Percentiles rank a stretch among this genome's conserved stretches.
phyloP scores from a whole-genome alignment of 2,113 vertebrate genomes.

The Anser brachyrhynchus region DNA sequence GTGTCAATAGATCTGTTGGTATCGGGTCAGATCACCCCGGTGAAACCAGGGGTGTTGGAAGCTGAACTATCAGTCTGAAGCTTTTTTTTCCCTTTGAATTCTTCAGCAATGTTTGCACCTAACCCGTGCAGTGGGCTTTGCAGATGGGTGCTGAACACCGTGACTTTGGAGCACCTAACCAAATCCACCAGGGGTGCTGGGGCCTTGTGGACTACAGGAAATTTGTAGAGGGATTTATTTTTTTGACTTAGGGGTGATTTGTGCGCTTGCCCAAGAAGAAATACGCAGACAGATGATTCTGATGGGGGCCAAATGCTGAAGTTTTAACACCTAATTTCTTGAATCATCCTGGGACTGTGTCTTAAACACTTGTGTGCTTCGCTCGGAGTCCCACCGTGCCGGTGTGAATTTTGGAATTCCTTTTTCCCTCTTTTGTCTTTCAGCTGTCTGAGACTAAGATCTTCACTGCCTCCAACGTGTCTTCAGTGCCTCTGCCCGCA shows the following conservation, averaged over 20 bases:
- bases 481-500: slow-evolving; percentile 87
- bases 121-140: not conserved
- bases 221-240: not conserved
- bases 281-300: not conserved
- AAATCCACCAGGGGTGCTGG: not conserved
- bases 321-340: not conserved
- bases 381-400: not conserved
- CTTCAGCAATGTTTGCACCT: too few species aligned
- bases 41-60: not conserved
- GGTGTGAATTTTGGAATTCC: not conserved
- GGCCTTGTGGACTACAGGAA: not conserved
- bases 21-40: not conserved
- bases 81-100: not conserved
- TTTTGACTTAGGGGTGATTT: not conserved
- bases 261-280: not conserved
- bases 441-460: slow-evolving; percentile 99
- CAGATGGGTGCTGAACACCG: not conserved
- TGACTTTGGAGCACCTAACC: not conserved
- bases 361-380: not conserved
- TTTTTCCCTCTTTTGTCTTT: not conserved
- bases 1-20: not conserved
- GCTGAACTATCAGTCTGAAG: not conserved
- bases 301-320: not conserved
- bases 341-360: not conserved
- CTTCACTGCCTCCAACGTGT: slow-evolving; percentile 96